These are phyloP conservation scores for Tokudaia muenninki DNA, from an alignment of 2,797 vertebrate genomes.

Conservation along the genomic window DNA sequence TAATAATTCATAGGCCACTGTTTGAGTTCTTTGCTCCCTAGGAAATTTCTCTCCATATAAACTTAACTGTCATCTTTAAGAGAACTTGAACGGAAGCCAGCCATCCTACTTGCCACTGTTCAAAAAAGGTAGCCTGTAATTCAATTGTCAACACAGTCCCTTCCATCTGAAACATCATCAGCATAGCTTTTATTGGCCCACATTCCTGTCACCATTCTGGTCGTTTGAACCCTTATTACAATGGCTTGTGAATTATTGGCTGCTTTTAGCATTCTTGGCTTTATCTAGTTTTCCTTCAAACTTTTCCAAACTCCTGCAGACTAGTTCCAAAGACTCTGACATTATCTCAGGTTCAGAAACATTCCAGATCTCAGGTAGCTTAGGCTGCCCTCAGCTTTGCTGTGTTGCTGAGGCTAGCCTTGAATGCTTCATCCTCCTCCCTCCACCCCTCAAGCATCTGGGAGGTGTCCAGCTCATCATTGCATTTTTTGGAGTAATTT, in stretches of 20 bases:
- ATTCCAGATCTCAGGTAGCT: neutral
- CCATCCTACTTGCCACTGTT: neutral
- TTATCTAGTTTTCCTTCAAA: neutral
- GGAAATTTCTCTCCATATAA: neutral
- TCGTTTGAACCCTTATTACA: neutral
- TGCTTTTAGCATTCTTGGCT: neutral
- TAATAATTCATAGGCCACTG: neutral
- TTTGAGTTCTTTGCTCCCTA: neutral
- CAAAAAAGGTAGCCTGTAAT: neutral
- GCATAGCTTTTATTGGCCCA: neutral
- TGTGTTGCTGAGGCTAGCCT: neutral
- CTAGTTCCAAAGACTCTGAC: neutral
- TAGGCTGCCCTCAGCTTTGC: neutral
- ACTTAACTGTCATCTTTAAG: neutral
- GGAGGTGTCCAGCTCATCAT: neutral
- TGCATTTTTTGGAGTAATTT: neutral
- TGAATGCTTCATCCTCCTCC: neutral
- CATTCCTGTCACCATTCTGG: neutral
- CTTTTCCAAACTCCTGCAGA: neutral
- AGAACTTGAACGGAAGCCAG: neutral
- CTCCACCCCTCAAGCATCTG: neutral
- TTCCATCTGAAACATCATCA: neutral
- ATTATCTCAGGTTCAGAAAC: neutral
- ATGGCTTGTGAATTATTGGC: neutral
- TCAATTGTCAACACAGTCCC: neutral